Percentiles rank a stretch among this genome's conserved stretches.
Conservation (phyloP, 2,888 invertebrate genomes). For the Lampropteryx suffumata region DNA sequence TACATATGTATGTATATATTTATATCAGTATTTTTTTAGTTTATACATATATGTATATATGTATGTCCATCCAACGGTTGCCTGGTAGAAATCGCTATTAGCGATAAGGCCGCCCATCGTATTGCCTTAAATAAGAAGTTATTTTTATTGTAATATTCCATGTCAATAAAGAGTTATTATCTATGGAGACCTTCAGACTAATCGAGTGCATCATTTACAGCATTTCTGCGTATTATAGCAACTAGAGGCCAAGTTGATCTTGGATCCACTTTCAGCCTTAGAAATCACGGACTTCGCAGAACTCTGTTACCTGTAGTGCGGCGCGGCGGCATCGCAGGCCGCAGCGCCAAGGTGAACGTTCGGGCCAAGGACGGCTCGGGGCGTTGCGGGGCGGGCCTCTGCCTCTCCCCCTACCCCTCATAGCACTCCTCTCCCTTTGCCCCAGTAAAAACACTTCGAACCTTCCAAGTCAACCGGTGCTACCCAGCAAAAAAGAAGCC, state of each 20-base stretch:
- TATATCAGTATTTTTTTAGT: too few relatives aligned
- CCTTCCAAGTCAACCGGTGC: slow-evolving; percentile 70
- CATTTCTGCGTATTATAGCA: slow-evolving; percentile 22
- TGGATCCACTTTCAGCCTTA: slow-evolving; percentile 77
- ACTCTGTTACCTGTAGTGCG: slow-evolving; percentile 82
- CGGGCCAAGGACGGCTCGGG: slow-evolving; percentile 80
- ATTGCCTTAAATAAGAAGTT: too few relatives aligned
- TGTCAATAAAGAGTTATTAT: too few relatives aligned
- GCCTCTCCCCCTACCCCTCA: slow-evolving; percentile 37
- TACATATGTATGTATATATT: too few relatives aligned
- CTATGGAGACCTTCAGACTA: slow-evolving; percentile 13
- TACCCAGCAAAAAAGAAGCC: slow-evolving; percentile 77
- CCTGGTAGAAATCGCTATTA: too few relatives aligned
- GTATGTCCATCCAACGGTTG: too few relatives aligned
- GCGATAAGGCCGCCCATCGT: too few relatives aligned
- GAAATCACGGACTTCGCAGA: slow-evolving; percentile 82
- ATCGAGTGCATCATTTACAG: slow-evolving; percentile 28
- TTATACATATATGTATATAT: too few relatives aligned
- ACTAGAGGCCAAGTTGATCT: slow-evolving; percentile 46
- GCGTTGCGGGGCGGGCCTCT: slow-evolving; percentile 67
- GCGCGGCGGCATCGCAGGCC: slow-evolving; percentile 44
- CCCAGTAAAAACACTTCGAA: slow-evolving; percentile 73
- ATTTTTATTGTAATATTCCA: too few relatives aligned
- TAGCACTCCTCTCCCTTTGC: slow-evolving; percentile 47
- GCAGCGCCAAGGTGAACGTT: slow-evolving; percentile 82